A percentile compares a stretch with the other conserved stretches of the same genome.
These are phyloP conservation scores for Cacatua alba DNA, from an alignment of 2,113 vertebrate genomes.

Conservation along the genomic window DNA sequence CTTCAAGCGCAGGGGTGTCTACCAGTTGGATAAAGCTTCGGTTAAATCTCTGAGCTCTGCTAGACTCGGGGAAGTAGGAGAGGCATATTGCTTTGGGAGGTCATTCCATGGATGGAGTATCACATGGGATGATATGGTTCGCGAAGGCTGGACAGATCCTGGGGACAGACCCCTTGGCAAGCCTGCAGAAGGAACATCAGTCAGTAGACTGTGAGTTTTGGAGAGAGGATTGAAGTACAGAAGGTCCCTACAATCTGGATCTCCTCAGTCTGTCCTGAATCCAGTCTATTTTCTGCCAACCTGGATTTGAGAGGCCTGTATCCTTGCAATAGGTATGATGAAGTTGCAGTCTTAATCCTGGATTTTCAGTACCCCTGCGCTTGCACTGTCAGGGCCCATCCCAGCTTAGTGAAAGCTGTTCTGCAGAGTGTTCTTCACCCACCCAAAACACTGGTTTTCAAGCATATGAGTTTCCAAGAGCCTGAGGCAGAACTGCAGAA, in stretches of 20 bases:
- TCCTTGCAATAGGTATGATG: background rate
- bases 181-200: background rate
- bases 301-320: background rate
- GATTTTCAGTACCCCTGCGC: background rate
- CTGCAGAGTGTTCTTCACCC: background rate
- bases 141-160: rapidly evolving
- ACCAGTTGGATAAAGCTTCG: background rate
- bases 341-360: background rate
- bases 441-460: background rate
- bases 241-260: background rate
- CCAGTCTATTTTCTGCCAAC: background rate
- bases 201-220: background rate
- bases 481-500: background rate
- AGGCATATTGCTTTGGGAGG: background rate
- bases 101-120: background rate
- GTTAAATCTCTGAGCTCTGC: background rate
- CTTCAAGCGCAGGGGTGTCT: background rate
- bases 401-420: background rate
- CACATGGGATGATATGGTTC: rapidly evolving
- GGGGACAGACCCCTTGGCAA: background rate
- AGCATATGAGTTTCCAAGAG: background rate
- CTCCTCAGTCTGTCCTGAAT: background rate
- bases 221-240: background rate
- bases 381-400: background rate
- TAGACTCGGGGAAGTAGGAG: too few relatives aligned